Conservation (phyloP, 2,797 vertebrate genomes). For the Pempheris klunzingeri region DNA sequence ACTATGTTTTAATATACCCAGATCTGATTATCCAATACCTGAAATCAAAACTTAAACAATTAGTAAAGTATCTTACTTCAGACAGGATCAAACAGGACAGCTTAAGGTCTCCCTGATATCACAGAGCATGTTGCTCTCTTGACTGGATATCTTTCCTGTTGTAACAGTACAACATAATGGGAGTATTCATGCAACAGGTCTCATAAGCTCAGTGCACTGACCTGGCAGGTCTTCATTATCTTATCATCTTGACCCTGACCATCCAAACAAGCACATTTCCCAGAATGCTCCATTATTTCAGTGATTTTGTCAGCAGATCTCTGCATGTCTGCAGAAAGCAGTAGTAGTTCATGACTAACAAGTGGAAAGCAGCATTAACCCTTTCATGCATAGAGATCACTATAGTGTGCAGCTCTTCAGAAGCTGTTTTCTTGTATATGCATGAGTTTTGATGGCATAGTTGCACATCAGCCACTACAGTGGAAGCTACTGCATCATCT, state of each 20-base stretch:
- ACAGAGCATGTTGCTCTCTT: not conserved
- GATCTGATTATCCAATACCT: not conserved
- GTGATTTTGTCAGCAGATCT: constrained; percentile 1
- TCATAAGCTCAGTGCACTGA: constrained; percentile 26
- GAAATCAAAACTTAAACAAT: not conserved
- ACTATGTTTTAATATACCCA: not conserved
- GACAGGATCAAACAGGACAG: not conserved
- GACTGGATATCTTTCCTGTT: not conserved
- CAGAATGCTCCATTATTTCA: constrained; percentile 32
- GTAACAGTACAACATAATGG: not conserved
- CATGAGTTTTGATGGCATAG: too few species aligned
- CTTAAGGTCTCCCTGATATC: not conserved
- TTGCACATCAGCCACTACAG: too few species aligned
- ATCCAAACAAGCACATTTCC: constrained; percentile 36
- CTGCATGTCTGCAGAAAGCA: constrained; percentile 12
- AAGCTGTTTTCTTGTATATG: too few species aligned
- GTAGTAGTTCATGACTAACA: not conserved
- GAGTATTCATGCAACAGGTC: constrained; percentile 5
- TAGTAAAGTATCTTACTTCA: not conserved
- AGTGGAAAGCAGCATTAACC: not conserved
- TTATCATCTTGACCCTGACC: constrained; percentile 41
- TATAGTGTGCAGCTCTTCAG: too few species aligned
- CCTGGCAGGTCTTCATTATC: constrained; percentile 40
- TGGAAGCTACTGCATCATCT: too few species aligned
- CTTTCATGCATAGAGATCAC: too few species aligned